phyloP scores from a whole-genome alignment of 2,888 invertebrate genomes.

The Pedicia rivosa region DNA sequence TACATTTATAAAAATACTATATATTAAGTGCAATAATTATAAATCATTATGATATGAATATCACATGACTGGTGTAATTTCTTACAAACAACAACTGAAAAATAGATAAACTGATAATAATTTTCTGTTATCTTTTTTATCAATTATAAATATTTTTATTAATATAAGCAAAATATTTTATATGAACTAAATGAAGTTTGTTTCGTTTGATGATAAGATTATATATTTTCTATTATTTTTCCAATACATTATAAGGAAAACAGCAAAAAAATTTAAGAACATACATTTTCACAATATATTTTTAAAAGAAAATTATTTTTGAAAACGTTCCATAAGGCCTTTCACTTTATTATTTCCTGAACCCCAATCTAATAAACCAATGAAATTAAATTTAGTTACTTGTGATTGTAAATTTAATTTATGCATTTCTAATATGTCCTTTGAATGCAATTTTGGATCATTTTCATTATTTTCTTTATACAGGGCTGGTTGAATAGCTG shows the following conservation, averaged over 20 bases:
- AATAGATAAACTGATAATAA: neutral
- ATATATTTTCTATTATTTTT: too few species aligned
- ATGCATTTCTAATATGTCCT: neutral
- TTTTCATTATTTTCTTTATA: constrained; percentile 3
- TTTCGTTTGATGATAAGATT: too few species aligned
- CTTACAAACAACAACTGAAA: neutral
- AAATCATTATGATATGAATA: too few species aligned
- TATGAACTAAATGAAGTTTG: too few species aligned
- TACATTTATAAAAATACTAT: neutral
- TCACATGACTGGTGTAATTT: too few species aligned
- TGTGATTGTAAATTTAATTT: constrained; percentile 2
- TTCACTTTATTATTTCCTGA: constrained; percentile 4
- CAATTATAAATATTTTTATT: too few species aligned
- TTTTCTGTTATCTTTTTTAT: too few species aligned
- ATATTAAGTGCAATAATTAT: neutral
- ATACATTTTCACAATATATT: too few species aligned
- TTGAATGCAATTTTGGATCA: constrained; percentile 3
- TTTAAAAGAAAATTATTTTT: too few species aligned
- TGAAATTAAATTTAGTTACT: constrained; percentile 7
- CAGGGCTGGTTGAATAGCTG: constrained; percentile 8
- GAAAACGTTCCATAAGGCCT: constrained; percentile 5
- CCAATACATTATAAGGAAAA: too few species aligned
- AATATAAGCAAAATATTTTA: too few species aligned
- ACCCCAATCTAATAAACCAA: constrained; percentile 10
- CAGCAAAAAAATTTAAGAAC: too few species aligned